Percentiles rank a stretch among this genome's conserved stretches.
Evolutionary conservation across 2,797 vertebrate genomes (phyloP).

Genomic region (Xenopus petersii): DNA sequence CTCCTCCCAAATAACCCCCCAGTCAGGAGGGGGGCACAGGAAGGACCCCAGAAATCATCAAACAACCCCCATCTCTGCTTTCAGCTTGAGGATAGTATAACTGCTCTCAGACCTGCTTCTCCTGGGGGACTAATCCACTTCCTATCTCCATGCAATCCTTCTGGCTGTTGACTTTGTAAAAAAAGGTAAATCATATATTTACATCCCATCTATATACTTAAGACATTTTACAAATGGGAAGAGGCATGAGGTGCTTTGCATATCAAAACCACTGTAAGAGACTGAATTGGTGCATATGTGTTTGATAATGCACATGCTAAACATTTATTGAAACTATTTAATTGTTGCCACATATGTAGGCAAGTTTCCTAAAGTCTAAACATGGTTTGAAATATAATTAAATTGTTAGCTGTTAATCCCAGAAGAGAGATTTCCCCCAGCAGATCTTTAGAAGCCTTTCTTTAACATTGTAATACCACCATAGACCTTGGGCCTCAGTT

Average conservation of each 20-base stretch:
- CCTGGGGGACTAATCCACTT: slow-evolving; percentile 29
- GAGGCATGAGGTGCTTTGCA: neutral
- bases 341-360: neutral
- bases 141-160: slow-evolving; percentile 48
- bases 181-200: slow-evolving; percentile 62
- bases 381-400: neutral
- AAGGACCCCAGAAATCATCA: slow-evolving; percentile 21
- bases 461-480: neutral
- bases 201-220: neutral
- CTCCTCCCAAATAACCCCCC: neutral
- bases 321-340: neutral
- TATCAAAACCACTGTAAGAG: neutral
- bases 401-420: neutral
- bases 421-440: slow-evolving; percentile 3
- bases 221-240: too few species aligned
- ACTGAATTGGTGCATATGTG: neutral
- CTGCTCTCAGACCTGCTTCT: slow-evolving; percentile 13
- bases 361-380: too few species aligned
- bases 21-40: slow-evolving; percentile 28
- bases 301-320: neutral
- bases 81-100: neutral
- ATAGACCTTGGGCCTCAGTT: neutral
- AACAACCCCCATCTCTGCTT: neutral
- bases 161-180: slow-evolving; percentile 63
- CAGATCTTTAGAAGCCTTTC: neutral